phyloP scores from a whole-genome alignment of 2,113 vertebrate genomes.

The Isichthys henryi region DNA sequence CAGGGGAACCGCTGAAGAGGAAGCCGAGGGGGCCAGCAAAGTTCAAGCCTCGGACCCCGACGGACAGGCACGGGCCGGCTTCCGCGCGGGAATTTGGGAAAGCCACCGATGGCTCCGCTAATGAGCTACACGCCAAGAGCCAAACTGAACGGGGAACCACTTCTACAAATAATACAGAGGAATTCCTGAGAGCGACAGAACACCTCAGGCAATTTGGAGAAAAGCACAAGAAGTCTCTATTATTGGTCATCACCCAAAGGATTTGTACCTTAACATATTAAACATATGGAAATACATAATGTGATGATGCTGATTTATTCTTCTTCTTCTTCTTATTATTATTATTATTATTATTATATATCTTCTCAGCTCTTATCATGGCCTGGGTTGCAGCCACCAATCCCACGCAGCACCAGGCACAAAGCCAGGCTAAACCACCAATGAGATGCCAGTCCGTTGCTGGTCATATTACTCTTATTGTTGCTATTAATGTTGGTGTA shows the following conservation, averaged over 20 bases:
- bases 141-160: constrained; percentile 18
- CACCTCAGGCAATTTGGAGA: neutral
- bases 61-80: constrained; percentile 19
- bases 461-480: neutral
- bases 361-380: too few species aligned
- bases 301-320: neutral
- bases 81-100: constrained; percentile 13
- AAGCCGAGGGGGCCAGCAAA: neutral
- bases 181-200: neutral
- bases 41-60: constrained; percentile 31
- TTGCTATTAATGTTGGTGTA: neutral
- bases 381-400: neutral
- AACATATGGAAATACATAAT: neutral
- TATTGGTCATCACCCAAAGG: neutral
- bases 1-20: neutral
- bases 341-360: neutral
- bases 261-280: neutral
- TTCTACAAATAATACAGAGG: neutral
- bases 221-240: neutral
- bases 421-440: neutral
- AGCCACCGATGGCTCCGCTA: constrained; percentile 23
- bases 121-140: constrained; percentile 30
- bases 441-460: neutral
- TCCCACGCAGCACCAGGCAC: neutral
- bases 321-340: neutral